A percentile compares a stretch with the other conserved stretches of the same genome.
Conservation (phyloP, 2,113 vertebrate species). For the Podocnemis expansa region DNA sequence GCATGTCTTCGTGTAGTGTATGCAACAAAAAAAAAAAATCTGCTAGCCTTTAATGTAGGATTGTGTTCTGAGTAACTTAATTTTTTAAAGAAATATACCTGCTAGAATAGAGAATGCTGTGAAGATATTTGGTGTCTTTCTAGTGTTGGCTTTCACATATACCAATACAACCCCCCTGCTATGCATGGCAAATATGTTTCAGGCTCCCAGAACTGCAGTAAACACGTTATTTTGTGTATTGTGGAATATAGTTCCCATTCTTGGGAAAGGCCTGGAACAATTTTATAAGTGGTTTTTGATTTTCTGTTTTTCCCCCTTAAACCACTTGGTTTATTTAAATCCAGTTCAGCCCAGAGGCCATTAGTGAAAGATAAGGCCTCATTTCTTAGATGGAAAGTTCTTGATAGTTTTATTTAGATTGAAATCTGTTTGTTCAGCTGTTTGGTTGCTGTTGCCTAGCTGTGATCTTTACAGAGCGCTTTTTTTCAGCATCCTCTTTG, state of each 20-base stretch:
- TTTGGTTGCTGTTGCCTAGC: constrained; percentile 18
- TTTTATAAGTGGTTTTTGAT: not conserved
- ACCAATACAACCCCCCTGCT: not conserved
- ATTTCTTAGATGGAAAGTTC: constrained; percentile 34
- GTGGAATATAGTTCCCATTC: not conserved
- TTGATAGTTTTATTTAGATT: constrained; percentile 34
- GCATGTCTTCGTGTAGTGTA: not conserved
- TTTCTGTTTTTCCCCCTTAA: not conserved
- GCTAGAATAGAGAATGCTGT: not conserved
- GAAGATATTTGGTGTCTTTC: not conserved
- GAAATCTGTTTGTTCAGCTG: constrained; percentile 13
- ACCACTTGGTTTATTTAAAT: constrained; percentile 21
- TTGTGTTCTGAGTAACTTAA: not conserved
- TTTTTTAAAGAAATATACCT: not conserved
- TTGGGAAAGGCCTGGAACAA: constrained; percentile 23
- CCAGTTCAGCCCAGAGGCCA: not conserved
- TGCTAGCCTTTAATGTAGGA: not conserved
- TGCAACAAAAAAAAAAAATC: not conserved
- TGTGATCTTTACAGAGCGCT: not conserved
- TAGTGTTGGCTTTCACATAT: not conserved
- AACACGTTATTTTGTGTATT: not conserved
- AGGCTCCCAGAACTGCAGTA: not conserved
- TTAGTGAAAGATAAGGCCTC: not conserved
- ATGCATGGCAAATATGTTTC: accelerated
- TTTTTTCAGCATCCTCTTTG: not conserved